These are phyloP conservation scores for Sminthurinus aureus DNA, from an alignment of 2,888 invertebrate species.

Conservation along the genomic window DNA sequence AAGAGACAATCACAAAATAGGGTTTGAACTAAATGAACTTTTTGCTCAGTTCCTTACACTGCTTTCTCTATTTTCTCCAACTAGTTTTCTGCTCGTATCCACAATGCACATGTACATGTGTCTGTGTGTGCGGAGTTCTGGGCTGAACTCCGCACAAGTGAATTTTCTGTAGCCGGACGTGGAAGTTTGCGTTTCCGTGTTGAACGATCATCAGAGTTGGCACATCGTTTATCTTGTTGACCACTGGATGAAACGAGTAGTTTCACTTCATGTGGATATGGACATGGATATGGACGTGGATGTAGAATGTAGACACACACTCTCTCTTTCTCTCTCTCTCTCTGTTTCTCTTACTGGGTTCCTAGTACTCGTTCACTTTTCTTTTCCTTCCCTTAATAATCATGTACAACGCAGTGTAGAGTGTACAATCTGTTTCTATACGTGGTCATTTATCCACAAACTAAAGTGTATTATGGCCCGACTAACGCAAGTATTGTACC, in stretches of 20 bases:
- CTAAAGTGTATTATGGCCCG: neutral
- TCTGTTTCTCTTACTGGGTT: too few relatives aligned
- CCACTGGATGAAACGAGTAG: slow-evolving; percentile 8
- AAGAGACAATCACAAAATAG: neutral
- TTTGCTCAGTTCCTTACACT: slow-evolving; percentile 1
- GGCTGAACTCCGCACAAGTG: too few relatives aligned
- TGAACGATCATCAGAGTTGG: slow-evolving; percentile 41
- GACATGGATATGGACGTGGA: neutral
- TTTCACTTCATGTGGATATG: neutral
- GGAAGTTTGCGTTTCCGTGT: slow-evolving; percentile 40
- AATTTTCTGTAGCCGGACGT: slow-evolving; percentile 8
- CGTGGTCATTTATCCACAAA: neutral
- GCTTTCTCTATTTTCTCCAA: too few relatives aligned
- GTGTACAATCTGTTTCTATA: neutral
- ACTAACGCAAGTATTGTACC: neutral
- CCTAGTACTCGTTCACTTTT: neutral
- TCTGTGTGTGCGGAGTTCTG: neutral
- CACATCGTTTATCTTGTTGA: slow-evolving; percentile 46
- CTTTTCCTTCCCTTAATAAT: neutral
- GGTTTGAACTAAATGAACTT: slow-evolving; percentile 25
- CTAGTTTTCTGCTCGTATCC: too few relatives aligned
- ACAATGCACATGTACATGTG: too few relatives aligned
- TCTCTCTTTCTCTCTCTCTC: neutral
- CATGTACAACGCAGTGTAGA: neutral
- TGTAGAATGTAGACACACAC: neutral